Percentiles rank a stretch among this genome's conserved stretches.
Evolutionary conservation across 1,140 invertebrate genomes (phyloP).

Genomic region (Drosophila equinoxialis): DNA sequence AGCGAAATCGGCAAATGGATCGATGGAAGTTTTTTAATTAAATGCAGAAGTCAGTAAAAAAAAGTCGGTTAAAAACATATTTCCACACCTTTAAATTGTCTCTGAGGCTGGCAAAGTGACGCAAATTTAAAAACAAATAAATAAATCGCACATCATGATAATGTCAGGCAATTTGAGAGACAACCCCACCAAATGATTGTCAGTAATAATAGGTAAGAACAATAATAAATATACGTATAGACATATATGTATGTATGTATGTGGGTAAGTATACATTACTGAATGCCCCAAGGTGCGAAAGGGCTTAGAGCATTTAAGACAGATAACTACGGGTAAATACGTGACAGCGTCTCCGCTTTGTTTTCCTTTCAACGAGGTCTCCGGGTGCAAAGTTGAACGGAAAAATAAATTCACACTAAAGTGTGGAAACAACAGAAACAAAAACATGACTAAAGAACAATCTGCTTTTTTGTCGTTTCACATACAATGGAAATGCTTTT

Average conservation of each 20-base stretch:
- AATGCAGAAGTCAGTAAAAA: background rate
- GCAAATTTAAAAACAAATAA: conserved; percentile 1
- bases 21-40: conserved; percentile 1
- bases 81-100: conserved; percentile 1
- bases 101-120: background rate
- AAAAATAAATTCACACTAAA: conserved; percentile 1
- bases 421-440: background rate
- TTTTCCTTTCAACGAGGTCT: conserved; percentile 2
- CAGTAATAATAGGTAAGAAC: conserved; percentile 10
- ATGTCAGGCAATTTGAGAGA: conserved; percentile 13
- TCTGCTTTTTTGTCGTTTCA: background rate
- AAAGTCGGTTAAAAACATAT: background rate
- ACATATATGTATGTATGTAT: background rate
- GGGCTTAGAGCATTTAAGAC: background rate
- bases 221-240: background rate
- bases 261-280: background rate
- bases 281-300: conserved; percentile 1
- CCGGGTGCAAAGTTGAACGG: conserved; percentile 10
- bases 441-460: background rate
- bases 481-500: background rate
- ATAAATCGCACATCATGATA: conserved; percentile 8
- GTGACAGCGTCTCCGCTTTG: background rate
- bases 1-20: background rate
- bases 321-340: conserved; percentile 5
- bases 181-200: conserved; percentile 7